A percentile compares a stretch with the other conserved stretches of the same genome.
These are phyloP conservation scores for Cyphomyrus discorhynchus DNA, from an alignment of 2,113 vertebrate species.

Conservation along the genomic window DNA sequence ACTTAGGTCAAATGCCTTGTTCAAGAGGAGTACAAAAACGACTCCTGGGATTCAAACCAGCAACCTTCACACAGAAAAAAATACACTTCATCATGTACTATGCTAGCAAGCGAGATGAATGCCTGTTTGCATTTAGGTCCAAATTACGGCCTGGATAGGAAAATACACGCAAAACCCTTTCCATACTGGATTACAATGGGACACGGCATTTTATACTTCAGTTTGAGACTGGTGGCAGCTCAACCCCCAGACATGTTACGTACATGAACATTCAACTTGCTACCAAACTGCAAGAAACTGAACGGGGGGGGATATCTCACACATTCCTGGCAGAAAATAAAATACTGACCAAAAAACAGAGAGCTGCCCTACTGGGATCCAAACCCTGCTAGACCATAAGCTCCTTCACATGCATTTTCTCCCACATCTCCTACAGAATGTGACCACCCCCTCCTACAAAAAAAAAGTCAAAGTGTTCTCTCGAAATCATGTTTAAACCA, in stretches of 20 bases:
- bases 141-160: neutral
- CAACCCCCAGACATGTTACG: neutral
- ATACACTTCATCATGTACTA: neutral
- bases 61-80: neutral
- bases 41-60: neutral
- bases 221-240: neutral
- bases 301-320: neutral
- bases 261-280: neutral
- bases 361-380: neutral
- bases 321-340: neutral
- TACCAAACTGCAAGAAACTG: neutral
- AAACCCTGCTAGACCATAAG: neutral
- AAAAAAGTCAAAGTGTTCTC: neutral
- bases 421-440: neutral
- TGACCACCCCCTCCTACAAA: neutral
- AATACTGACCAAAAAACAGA: neutral
- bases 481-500: neutral
- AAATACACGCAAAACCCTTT: neutral
- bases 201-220: neutral
- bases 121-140: neutral
- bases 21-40: neutral
- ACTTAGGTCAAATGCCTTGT: neutral
- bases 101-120: neutral
- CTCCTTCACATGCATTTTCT: neutral
- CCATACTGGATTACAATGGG: neutral